Base-by-base conservation (phyloP, 2,888 invertebrate species). In the Euclidia mi region DNA sequence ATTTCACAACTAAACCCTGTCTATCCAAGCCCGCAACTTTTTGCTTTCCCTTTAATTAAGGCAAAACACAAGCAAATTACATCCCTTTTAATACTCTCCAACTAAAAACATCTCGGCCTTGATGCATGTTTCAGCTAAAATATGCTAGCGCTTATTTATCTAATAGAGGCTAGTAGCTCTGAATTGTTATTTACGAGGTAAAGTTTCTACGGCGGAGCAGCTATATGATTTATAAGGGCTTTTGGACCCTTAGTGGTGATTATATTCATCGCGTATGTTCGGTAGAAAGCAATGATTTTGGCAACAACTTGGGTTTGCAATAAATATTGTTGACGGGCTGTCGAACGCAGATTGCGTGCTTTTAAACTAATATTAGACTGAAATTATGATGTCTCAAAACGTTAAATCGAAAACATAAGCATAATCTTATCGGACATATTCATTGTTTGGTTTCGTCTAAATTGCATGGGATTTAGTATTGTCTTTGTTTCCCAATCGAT, bases 221-320 rank as follows among this genome's bases (percentile, higher is more conserved):
- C 75, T 65, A 65, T 71, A 84, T 84, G 88, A 88, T 88, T 88
- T 88, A 88, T 85, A 72, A 62, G 53, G 65, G 79, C 76, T 76
- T 79, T 75, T n/a, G 80, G 63, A 58, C 65, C 71, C 65, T 65
- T 68, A 67, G 49, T 52, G 57, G 65, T 65, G 58, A 62, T 61
- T 65, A 58, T 55, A 44, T 56, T 45, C 45, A 49, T 45, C 3
- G 28, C 45, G 44, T 48, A 49, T 53, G 45, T 12, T 43, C 20
- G n/a, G 12, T 28, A n/a, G 17, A 28, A 11, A 42, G 15, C 44
- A 44, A 41, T 41, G 20, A 18, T 15, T 34, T 32, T 20, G 11
- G 4, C 20, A 25, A 25, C 20, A 1, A 25, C 7, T 20, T 20
- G 6, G 6, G n/a, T n/a, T n/a, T 6, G 20, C 20, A 7, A 25